phyloP scores from a whole-genome alignment of 2,888 invertebrate species.

The Ctenicera cuprea region DNA sequence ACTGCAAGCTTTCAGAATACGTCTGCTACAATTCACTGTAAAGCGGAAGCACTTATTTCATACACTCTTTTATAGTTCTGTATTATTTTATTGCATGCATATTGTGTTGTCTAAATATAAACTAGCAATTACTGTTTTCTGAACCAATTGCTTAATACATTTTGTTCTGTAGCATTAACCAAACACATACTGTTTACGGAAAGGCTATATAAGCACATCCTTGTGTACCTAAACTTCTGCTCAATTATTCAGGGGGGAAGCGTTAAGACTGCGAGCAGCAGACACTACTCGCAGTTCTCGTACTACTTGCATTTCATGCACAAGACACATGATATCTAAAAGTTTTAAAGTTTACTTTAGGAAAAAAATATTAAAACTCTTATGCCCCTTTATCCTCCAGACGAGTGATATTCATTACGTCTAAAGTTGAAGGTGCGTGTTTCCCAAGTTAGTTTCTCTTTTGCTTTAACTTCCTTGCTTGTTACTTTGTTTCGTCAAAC shows the following conservation, averaged over 20 bases:
- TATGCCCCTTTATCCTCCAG: slow-evolving; percentile 11
- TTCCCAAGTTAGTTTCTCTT: background rate
- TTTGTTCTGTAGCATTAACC: slow-evolving; percentile 6
- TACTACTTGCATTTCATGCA: slow-evolving; percentile 4
- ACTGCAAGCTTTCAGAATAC: slow-evolving; percentile 21
- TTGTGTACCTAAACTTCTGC: slow-evolving; percentile 38
- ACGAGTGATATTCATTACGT: slow-evolving; percentile 28
- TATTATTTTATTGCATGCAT: slow-evolving; percentile 5
- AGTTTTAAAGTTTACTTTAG: slow-evolving; percentile 6
- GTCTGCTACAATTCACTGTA: slow-evolving; percentile 9
- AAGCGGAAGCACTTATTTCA: slow-evolving; percentile 29
- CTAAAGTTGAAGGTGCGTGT: slow-evolving; percentile 17
- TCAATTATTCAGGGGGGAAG: slow-evolving; percentile 32
- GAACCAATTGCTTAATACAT: slow-evolving; percentile 25
- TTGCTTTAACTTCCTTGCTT: background rate
- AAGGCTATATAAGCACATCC: slow-evolving; percentile 30
- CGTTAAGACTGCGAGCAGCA: slow-evolving; percentile 14
- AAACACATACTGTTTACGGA: slow-evolving; percentile 31
- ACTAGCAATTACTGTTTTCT: slow-evolving; percentile 14
- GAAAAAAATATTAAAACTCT: slow-evolving; percentile 29
- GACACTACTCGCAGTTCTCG: background rate
- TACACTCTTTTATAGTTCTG: slow-evolving; percentile 20
- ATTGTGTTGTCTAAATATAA: background rate
- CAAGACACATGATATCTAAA: slow-evolving; percentile 18
- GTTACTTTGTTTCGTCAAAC: background rate